phyloP scores from a whole-genome alignment of 2,797 vertebrate species.

The Melanotaenia pygmaea region DNA sequence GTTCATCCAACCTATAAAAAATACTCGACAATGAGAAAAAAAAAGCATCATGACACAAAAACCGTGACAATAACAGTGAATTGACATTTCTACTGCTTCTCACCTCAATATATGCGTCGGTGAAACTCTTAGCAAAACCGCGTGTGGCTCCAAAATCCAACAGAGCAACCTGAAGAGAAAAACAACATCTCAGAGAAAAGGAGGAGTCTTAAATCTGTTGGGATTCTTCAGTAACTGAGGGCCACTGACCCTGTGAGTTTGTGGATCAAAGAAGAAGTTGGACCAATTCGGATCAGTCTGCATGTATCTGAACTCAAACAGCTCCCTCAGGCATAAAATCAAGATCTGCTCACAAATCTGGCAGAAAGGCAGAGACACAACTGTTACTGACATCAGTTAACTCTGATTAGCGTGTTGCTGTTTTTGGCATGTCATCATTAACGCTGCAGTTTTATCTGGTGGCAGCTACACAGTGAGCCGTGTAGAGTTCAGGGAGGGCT shows the following conservation, averaged over 20 bases:
- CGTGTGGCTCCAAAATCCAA: constrained; percentile 95
- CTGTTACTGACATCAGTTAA: neutral
- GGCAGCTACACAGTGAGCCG: too few species aligned
- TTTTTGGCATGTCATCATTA: neutral
- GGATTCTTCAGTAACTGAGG: rapidly evolving
- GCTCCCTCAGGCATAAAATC: constrained; percentile 89
- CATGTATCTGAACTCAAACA: constrained; percentile 97
- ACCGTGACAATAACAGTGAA: neutral
- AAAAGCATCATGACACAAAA: neutral
- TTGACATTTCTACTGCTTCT: constrained; percentile 5
- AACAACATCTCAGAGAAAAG: neutral
- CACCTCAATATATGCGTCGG: constrained; percentile 94
- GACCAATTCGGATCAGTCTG: constrained; percentile 99
- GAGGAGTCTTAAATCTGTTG: rapidly evolving
- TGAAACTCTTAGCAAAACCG: constrained; percentile 92
- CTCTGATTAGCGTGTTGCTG: neutral
- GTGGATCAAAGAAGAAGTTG: constrained; percentile 96
- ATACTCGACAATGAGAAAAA: neutral
- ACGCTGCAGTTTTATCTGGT: neutral
- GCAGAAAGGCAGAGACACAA: neutral
- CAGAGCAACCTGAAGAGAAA: constrained; percentile 86
- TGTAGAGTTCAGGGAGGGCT: neutral
- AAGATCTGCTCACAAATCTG: constrained; percentile 94
- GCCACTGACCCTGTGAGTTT: constrained; percentile 87
- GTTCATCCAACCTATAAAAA: neutral